phyloP scores from a whole-genome alignment of 37 sponge, comb jelly and placozoan genomes.

The Eunapius fragilis region DNA sequence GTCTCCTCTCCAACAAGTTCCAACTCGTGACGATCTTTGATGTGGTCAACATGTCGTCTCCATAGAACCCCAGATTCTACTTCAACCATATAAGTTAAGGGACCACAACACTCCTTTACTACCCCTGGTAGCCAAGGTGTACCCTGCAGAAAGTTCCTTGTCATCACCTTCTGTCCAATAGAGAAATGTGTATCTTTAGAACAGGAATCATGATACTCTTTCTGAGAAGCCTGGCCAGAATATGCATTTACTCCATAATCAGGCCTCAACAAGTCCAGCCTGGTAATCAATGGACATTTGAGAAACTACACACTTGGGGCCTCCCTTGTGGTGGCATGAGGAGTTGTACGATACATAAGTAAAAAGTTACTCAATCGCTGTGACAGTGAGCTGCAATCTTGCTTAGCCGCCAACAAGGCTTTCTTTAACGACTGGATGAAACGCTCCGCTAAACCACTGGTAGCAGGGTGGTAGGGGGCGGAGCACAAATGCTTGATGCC shows the following conservation, averaged over 20 bases:
- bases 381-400: not conserved
- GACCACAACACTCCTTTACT: not conserved
- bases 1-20: too few species aligned
- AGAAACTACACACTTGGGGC: not conserved
- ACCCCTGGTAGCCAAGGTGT: not conserved
- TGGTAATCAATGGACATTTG: too few species aligned
- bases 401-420: not conserved
- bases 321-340: slow-evolving; percentile 28
- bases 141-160: not conserved
- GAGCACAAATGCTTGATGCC: slow-evolving; percentile 9
- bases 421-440: slow-evolving; percentile 22
- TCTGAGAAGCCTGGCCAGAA: too few species aligned
- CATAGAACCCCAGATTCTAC: not conserved
- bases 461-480: slow-evolving; percentile 33
- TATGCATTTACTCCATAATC: too few species aligned
- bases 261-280: too few species aligned
- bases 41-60: slow-evolving; percentile 35
- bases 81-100: slow-evolving; percentile 27
- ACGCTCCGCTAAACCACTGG: slow-evolving; percentile 5
- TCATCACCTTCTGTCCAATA: not conserved
- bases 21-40: not conserved
- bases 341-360: slow-evolving; percentile 14
- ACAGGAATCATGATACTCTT: too few species aligned
- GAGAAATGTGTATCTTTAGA: too few species aligned
- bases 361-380: slow-evolving; percentile 5